Conservation (phyloP, 2,888 invertebrate species). For the Acanthopleura granulata region DNA sequence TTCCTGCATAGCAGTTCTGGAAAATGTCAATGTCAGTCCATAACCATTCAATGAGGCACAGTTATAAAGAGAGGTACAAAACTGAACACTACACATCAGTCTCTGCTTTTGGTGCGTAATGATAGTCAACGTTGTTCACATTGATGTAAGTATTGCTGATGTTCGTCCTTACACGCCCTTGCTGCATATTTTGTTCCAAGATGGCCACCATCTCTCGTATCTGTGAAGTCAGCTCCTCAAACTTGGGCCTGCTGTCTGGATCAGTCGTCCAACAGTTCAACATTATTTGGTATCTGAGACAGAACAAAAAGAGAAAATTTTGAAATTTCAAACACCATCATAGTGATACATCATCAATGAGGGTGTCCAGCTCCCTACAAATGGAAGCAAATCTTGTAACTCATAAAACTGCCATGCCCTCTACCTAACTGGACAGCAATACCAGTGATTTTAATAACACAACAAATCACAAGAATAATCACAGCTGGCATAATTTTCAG, state of each 20-base stretch:
- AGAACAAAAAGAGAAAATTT: neutral
- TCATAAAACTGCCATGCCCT: too few species aligned
- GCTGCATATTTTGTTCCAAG: neutral
- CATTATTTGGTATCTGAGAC: conserved; percentile 11
- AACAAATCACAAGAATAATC: too few species aligned
- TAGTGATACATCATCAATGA: too few species aligned
- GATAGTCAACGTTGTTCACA: neutral
- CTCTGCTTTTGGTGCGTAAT: neutral
- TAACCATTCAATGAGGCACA: too few species aligned
- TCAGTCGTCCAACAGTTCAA: neutral
- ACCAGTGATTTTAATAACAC: too few species aligned
- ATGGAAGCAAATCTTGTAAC: too few species aligned
- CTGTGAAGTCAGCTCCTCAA: neutral
- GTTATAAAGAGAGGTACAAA: too few species aligned
- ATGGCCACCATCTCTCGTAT: neutral
- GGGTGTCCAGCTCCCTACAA: too few species aligned
- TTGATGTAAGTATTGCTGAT: conserved; percentile 13
- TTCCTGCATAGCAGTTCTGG: too few species aligned
- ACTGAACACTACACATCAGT: conserved; percentile 1
- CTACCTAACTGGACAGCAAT: too few species aligned
- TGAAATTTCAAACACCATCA: neutral
- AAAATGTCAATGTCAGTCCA: too few species aligned
- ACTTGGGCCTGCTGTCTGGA: neutral
- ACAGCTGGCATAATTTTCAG: neutral
- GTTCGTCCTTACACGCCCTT: neutral